Percentiles rank a stretch among this genome's conserved stretches.
Evolutionary conservation across 2,113 vertebrate genomes (phyloP).

Genomic region (Antigone vipio): DNA sequence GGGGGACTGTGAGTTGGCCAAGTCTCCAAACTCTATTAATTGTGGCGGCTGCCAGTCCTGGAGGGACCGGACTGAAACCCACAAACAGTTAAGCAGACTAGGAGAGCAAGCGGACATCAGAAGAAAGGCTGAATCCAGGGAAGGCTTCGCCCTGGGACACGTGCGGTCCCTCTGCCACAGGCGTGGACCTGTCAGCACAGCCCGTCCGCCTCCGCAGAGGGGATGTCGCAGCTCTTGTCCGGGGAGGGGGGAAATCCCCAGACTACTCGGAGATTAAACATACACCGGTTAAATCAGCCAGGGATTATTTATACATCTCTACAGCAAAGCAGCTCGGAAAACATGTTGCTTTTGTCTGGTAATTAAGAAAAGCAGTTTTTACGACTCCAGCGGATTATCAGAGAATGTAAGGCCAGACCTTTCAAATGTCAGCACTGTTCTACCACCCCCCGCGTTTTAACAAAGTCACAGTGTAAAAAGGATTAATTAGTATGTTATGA

Average conservation of each 20-base stretch:
- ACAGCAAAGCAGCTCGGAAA: not conserved
- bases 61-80: not conserved
- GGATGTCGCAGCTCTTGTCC: not conserved
- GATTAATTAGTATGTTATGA: conserved; percentile 51
- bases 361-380: conserved; percentile 3
- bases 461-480: conserved; percentile 35
- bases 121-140: not conserved
- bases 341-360: not conserved
- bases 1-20: not conserved
- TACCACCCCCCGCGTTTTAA: not conserved
- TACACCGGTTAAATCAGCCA: not conserved
- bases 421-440: conserved; percentile 56
- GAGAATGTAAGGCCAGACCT: conserved; percentile 14
- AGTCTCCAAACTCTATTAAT: not conserved
- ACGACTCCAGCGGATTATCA: not conserved
- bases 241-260: not conserved
- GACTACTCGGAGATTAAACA: not conserved
- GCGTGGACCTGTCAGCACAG: not conserved
- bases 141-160: not conserved
- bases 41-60: not conserved
- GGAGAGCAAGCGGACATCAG: not conserved
- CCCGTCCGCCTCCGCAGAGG: not conserved
- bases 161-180: not conserved
- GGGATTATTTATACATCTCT: not conserved
- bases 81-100: not conserved